Evolutionary conservation across 2,113 vertebrate genomes (phyloP).

Genomic region (Xiphophorus maculatus): DNA sequence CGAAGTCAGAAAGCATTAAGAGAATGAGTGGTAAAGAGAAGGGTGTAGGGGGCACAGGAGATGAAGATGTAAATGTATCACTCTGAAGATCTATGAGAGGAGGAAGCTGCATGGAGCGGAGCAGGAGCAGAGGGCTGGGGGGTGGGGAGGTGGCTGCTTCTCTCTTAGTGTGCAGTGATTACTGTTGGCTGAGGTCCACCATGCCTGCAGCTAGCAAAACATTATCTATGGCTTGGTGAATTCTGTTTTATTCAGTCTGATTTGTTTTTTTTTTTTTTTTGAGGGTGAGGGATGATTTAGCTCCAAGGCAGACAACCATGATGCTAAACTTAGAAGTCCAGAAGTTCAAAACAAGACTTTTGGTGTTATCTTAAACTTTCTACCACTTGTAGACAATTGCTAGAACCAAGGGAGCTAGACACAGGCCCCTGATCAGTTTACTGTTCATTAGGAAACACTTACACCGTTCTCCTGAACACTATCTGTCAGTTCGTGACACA

Average conservation of each 20-base stretch:
- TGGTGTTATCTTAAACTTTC: slow-evolving; percentile 42
- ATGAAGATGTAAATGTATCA: slow-evolving; percentile 38
- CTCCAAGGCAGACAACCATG: slow-evolving; percentile 50
- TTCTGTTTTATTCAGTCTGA: slow-evolving; percentile 73
- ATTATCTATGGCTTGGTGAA: slow-evolving; percentile 73
- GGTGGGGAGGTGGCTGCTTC: slow-evolving; percentile 67
- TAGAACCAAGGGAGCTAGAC: slow-evolving; percentile 56
- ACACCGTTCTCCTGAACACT: slow-evolving; percentile 1
- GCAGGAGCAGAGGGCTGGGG: slow-evolving; percentile 47
- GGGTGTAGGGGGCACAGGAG: slow-evolving; percentile 4
- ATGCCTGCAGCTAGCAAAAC: slow-evolving; percentile 75
- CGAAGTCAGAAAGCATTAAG: not conserved
- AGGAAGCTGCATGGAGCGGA: slow-evolving; percentile 46
- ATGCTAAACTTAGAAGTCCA: slow-evolving; percentile 24
- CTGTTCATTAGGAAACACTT: slow-evolving; percentile 57
- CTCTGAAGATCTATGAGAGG: slow-evolving; percentile 25
- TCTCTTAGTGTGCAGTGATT: slow-evolving; percentile 72
- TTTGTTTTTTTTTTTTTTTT: slow-evolving; percentile 19
- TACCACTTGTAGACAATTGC: slow-evolving; percentile 46
- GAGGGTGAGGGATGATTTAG: slow-evolving; percentile 28
- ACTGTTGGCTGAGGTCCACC: slow-evolving; percentile 72
- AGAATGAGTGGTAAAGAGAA: not conserved
- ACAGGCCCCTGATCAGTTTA: slow-evolving; percentile 54
- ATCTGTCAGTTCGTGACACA: slow-evolving; percentile 28
- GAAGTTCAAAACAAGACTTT: slow-evolving; percentile 48